Percentiles rank a stretch among this genome's conserved stretches.
phyloP scores from a whole-genome alignment of 2,113 vertebrate species.

The Pithys albifrons region DNA sequence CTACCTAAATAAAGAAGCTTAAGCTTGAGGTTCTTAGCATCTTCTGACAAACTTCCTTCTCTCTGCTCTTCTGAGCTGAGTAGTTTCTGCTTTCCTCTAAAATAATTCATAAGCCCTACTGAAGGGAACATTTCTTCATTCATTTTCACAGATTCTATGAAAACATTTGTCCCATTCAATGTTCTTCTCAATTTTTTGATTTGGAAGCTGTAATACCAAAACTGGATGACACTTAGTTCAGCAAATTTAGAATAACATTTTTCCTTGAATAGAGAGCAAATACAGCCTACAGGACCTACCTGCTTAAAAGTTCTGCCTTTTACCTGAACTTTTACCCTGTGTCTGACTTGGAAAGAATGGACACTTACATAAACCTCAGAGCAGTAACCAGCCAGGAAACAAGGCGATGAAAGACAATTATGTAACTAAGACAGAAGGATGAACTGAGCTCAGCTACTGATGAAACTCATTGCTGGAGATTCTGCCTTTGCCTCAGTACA shows the following conservation, averaged over 20 bases:
- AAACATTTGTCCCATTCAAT: background rate
- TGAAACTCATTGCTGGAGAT: background rate
- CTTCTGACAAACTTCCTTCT: background rate
- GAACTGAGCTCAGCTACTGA: background rate
- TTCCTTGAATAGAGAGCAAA: background rate
- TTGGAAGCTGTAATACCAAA: background rate
- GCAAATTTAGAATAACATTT: background rate
- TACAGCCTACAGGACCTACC: background rate
- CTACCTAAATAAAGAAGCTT: background rate
- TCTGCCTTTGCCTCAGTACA: background rate
- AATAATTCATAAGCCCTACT: background rate
- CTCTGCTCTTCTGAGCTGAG: background rate
- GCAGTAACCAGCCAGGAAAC: background rate
- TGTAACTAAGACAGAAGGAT: background rate
- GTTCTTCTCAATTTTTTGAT: background rate
- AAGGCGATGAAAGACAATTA: background rate
- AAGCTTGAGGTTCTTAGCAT: background rate
- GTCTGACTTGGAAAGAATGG: background rate
- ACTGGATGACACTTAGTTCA: background rate
- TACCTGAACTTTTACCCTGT: background rate
- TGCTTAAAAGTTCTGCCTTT: background rate
- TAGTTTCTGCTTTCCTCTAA: background rate
- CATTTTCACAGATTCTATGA: background rate
- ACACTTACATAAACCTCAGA: background rate
- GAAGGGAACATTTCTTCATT: background rate